Evolutionary conservation across 2,113 vertebrate genomes (phyloP).

Genomic region (Catharus minimus): DNA sequence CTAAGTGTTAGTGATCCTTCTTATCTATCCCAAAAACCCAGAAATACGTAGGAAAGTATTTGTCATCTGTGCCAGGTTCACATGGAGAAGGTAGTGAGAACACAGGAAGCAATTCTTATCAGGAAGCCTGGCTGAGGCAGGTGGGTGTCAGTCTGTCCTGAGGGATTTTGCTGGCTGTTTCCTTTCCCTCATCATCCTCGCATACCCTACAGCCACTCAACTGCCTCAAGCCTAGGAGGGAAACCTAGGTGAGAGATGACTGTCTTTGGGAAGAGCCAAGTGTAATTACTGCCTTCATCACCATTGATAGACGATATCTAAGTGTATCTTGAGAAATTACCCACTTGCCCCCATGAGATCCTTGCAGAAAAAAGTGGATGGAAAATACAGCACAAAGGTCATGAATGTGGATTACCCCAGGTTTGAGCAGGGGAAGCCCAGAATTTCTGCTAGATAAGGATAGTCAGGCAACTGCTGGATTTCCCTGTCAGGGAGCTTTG

Average conservation of each 20-base stretch:
- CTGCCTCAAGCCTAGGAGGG: background rate
- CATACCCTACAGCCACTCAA: background rate
- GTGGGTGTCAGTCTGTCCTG: background rate
- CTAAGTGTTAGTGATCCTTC: background rate
- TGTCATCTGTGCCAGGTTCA: background rate
- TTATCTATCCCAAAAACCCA: background rate
- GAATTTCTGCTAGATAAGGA: background rate
- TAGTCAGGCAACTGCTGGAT: background rate
- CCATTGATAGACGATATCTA: background rate
- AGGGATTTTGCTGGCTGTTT: background rate
- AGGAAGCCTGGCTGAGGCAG: background rate
- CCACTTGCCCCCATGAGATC: accelerated
- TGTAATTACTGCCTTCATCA: background rate
- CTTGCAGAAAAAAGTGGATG: background rate
- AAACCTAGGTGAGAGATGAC: background rate
- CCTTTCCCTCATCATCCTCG: background rate
- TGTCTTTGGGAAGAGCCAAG: background rate
- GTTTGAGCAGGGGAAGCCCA: background rate
- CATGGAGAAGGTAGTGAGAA: background rate
- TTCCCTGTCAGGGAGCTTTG: background rate
- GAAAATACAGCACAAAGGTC: background rate
- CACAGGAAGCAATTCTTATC: background rate
- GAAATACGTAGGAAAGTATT: accelerated
- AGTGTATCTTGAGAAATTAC: background rate
- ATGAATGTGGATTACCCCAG: accelerated